A percentile compares a stretch with the other conserved stretches of the same genome.
Evolutionary conservation across 2,797 vertebrate species (phyloP).

Genomic region (Xyrichtys novacula): DNA sequence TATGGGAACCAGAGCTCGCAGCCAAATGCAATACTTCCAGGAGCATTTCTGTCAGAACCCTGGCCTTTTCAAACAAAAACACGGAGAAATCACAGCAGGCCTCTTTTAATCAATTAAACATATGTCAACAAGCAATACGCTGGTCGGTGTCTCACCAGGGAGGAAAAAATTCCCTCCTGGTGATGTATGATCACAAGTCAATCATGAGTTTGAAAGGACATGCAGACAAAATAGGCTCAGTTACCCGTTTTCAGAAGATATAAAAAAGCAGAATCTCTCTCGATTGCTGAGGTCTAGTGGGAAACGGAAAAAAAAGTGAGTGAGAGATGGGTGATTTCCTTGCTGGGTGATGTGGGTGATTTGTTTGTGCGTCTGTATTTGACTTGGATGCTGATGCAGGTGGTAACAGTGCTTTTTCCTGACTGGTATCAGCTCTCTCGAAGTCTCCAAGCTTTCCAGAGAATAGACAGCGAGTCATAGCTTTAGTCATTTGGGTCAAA

Average conservation of each 20-base stretch:
- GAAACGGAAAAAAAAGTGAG: conserved; percentile 32
- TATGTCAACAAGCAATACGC: conserved; percentile 83
- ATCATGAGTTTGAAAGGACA: conserved; percentile 47
- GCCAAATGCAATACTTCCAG: conserved; percentile 88
- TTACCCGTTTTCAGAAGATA: conserved; percentile 20
- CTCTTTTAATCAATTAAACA: conserved; percentile 86
- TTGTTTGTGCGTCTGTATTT: conserved; percentile 57
- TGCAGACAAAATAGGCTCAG: conserved; percentile 21
- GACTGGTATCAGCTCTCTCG: conserved; percentile 80
- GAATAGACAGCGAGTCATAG: conserved; percentile 64
- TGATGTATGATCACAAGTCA: conserved; percentile 71
- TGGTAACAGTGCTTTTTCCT: conserved; percentile 72
- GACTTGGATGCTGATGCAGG: conserved; percentile 47
- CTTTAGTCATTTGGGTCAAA: conserved; percentile 80
- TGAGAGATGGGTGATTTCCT: conserved; percentile 45
- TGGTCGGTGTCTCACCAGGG: conserved; percentile 72
- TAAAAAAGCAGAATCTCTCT: neutral
- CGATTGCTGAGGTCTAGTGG: conserved; percentile 13
- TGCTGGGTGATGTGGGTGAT: conserved; percentile 13
- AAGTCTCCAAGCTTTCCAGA: conserved; percentile 75
- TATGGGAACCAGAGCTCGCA: conserved; percentile 84
- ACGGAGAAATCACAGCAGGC: conserved; percentile 78
- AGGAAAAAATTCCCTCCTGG: conserved; percentile 67
- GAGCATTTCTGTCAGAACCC: conserved; percentile 86
- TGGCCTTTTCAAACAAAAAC: conserved; percentile 84